Conservation (phyloP, 2,888 invertebrate species). For the Stictocephala bisonia region DNA sequence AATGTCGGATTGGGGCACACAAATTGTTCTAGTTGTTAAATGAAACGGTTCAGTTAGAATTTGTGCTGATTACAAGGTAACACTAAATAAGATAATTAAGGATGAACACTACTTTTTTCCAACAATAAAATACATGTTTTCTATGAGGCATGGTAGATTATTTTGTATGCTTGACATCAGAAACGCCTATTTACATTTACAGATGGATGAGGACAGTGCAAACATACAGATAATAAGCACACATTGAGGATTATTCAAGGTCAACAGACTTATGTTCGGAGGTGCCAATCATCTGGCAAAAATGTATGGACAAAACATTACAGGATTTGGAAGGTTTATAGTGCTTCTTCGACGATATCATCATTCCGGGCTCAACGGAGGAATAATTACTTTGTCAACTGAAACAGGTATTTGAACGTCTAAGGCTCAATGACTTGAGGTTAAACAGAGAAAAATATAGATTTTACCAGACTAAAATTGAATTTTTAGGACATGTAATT, state of each 20-base stretch:
- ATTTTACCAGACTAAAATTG: conserved; percentile 26
- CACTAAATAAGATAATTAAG: no score
- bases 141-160: not conserved
- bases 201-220: conserved; percentile 60
- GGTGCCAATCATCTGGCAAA: conserved; percentile 55
- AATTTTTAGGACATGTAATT: no score
- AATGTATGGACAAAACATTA: no score
- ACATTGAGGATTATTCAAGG: conserved; percentile 60
- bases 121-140: conserved; percentile 35
- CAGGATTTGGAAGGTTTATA: not conserved
- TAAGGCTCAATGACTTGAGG: no score
- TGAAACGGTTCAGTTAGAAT: not conserved
- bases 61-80: conserved; percentile 52
- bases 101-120: no score
- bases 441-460: no score
- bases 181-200: no score
- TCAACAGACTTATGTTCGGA: no score
- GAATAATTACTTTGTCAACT: not conserved
- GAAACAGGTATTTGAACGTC: no score
- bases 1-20: conserved; percentile 48
- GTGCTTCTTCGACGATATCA: conserved; percentile 13
- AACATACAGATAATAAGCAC: no score
- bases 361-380: not conserved
- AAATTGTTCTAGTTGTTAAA: no score
- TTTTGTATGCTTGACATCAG: conserved; percentile 44